Conservation (phyloP, 2,113 vertebrate species). For the Murina feae region DNA sequence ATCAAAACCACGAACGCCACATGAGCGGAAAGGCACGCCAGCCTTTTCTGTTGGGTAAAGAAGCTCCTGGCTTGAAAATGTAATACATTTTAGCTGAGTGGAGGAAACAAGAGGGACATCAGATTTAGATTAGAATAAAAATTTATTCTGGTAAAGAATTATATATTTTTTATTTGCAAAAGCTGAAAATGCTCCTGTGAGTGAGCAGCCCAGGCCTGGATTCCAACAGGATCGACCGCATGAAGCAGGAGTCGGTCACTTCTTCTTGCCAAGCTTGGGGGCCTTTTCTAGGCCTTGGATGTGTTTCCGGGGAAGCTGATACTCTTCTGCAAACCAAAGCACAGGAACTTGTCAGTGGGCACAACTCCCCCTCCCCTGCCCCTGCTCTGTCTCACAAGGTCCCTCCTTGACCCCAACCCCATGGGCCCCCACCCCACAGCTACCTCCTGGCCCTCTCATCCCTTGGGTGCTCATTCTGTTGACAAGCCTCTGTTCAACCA, state of each 20-base stretch:
- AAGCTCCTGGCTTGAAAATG: neutral
- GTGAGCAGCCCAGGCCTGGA: slow-evolving; percentile 53
- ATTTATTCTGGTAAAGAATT: slow-evolving; percentile 68
- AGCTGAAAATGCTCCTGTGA: slow-evolving; percentile 53
- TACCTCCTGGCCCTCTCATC: neutral
- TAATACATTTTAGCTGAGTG: neutral
- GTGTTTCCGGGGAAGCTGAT: slow-evolving; percentile 90
- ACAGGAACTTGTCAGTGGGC: slow-evolving; percentile 32
- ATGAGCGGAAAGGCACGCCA: neutral
- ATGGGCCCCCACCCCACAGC: fast-evolving
- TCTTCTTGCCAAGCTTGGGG: slow-evolving; percentile 89
- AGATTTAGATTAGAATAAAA: slow-evolving; percentile 61
- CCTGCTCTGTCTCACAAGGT: neutral
- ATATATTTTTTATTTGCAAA: slow-evolving; percentile 62
- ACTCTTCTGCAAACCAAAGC: slow-evolving; percentile 88
- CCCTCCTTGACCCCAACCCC: neutral
- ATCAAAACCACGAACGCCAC: neutral
- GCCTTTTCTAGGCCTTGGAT: slow-evolving; percentile 94
- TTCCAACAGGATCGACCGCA: neutral
- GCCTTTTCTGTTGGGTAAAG: neutral
- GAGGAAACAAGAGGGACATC: neutral
- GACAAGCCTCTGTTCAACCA: neutral
- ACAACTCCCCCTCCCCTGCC: neutral
- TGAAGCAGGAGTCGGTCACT: slow-evolving; percentile 74
- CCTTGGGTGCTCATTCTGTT: neutral